Percentiles rank a stretch among this genome's conserved stretches.
These are phyloP conservation scores for Luidia sarsii DNA, from an alignment of 53 echinoderm and acorn worm genomes.

Conservation along the genomic window DNA sequence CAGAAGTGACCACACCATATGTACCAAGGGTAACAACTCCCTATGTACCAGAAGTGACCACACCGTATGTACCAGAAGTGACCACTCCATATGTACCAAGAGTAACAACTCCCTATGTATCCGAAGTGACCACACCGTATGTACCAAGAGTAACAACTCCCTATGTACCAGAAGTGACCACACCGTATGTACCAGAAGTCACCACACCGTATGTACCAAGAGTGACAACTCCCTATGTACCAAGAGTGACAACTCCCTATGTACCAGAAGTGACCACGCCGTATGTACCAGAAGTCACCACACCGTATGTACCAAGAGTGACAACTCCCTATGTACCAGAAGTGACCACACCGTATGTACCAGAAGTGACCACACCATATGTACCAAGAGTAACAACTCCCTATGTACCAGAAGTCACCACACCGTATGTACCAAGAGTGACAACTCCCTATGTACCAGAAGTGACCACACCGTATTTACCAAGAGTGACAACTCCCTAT, in stretches of 20 bases:
- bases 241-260: not conserved
- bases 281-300: slow-evolving; percentile 1
- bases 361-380: not conserved
- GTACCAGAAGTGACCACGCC: not conserved
- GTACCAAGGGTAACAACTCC: not conserved
- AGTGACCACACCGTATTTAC: not conserved
- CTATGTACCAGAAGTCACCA: not conserved
- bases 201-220: not conserved
- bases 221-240: not conserved
- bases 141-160: not conserved
- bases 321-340: not conserved
- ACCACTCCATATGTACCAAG: slow-evolving; percentile 16
- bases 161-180: slow-evolving; percentile 1
- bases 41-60: not conserved
- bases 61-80: not conserved
- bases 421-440: too few species aligned
- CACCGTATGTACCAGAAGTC: not conserved
- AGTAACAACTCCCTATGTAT: slow-evolving; percentile 13
- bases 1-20: not conserved
- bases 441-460: not conserved
- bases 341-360: not conserved
- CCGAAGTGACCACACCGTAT: slow-evolving; percentile 14
- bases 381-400: not conserved
- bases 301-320: slow-evolving; percentile 1
- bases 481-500: not conserved